These are phyloP conservation scores for Bombylius major DNA, from an alignment of 2,888 invertebrate species.

Conservation along the genomic window DNA sequence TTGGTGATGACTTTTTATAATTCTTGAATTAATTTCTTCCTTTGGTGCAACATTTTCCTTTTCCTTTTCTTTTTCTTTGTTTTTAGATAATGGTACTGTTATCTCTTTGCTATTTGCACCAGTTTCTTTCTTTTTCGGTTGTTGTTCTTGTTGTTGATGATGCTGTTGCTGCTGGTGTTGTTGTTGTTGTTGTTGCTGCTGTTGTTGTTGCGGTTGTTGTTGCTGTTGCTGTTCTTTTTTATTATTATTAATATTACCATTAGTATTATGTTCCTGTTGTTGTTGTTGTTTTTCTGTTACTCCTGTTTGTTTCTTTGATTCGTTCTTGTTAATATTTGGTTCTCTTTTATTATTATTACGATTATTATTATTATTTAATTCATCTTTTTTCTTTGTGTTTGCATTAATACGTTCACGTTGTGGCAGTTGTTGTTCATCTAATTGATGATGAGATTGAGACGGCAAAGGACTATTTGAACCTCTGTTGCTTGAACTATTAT, in stretches of 20 bases:
- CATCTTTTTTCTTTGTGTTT: constrained; percentile 9
- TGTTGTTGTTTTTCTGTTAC: constrained; percentile 7
- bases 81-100: background rate
- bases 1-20: background rate
- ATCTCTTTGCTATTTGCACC: constrained; percentile 5
- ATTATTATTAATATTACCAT: constrained; percentile 3
- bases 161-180: background rate
- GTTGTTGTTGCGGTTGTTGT: background rate
- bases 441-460: constrained; percentile 4
- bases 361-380: constrained; percentile 11
- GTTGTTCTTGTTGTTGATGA: background rate
- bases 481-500: constrained; percentile 5
- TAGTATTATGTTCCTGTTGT: background rate
- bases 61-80: constrained; percentile 22
- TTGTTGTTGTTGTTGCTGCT: constrained; percentile 10
- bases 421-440: constrained; percentile 9
- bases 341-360: constrained; percentile 12
- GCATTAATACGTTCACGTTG: constrained; percentile 15
- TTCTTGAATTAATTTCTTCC: constrained; percentile 12
- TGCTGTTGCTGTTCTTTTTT: background rate
- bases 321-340: constrained; percentile 9
- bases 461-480: constrained; percentile 15
- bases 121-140: constrained; percentile 8
- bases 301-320: constrained; percentile 10
- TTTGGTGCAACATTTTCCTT: constrained; percentile 34